These are phyloP conservation scores for Scrobipalpa atriplicella DNA, from an alignment of 2,888 invertebrate genomes.

Conservation along the genomic window DNA sequence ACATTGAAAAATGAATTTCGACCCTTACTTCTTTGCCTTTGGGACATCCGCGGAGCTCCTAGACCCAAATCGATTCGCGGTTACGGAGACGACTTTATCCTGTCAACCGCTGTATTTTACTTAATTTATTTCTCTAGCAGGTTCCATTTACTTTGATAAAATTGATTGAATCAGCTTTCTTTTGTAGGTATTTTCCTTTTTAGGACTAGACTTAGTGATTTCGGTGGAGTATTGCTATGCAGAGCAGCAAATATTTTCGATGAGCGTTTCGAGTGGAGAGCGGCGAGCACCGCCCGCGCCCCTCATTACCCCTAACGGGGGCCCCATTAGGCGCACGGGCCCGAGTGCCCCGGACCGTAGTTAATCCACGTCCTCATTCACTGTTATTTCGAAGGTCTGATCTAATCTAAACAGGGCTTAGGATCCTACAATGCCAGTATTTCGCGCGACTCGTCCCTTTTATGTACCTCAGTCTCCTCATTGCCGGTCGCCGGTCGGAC, in stretches of 20 bases:
- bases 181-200: background rate
- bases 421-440: constrained; percentile 79
- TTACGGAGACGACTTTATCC: constrained; percentile 45
- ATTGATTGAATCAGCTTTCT: constrained; percentile 2
- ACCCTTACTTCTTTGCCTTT: constrained; percentile 63
- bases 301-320: constrained; percentile 79
- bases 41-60: constrained; percentile 60
- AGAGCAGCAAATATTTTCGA: constrained; percentile 52
- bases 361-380: constrained; percentile 83
- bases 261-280: constrained; percentile 50
- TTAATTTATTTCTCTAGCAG: constrained; percentile 34
- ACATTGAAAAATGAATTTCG: constrained; percentile 81
- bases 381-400: constrained; percentile 83
- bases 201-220: background rate
- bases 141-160: constrained; percentile 23
- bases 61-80: constrained; percentile 57
- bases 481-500: constrained; percentile 60
- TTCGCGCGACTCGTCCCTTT: constrained; percentile 80
- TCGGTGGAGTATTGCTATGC: constrained; percentile 37
- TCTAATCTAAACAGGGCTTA: constrained; percentile 83
- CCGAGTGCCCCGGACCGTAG: constrained; percentile 81
- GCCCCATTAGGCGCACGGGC: constrained; percentile 80
- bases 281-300: constrained; percentile 63
- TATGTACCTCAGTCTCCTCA: constrained; percentile 77
- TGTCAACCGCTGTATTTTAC: constrained; percentile 42